Conservation (phyloP, 2,113 vertebrate species). For the Xiphophorus hellerii region DNA sequence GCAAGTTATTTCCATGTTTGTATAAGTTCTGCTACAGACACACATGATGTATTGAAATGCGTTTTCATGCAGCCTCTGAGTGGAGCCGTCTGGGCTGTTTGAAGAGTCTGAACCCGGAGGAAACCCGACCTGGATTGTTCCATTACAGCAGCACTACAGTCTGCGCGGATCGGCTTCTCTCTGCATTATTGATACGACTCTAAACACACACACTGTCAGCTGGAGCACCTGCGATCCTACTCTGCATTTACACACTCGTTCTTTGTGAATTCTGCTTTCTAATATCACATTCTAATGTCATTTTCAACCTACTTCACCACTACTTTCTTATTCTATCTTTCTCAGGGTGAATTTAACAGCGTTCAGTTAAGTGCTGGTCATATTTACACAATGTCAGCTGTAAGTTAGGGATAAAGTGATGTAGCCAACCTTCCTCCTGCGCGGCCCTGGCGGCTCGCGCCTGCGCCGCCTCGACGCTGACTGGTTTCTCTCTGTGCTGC, state of each 20-base stretch:
- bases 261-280: slow-evolving; percentile 5
- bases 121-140: slow-evolving; percentile 75
- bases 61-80: slow-evolving; percentile 21
- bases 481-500: slow-evolving; percentile 75
- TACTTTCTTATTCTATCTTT: neutral
- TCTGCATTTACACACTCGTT: slow-evolving; percentile 25
- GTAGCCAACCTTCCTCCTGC: slow-evolving; percentile 72
- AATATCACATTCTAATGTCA: neutral
- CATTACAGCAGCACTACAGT: slow-evolving; percentile 70
- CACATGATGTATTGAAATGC: slow-evolving; percentile 6
- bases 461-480: slow-evolving; percentile 68
- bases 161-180: slow-evolving; percentile 57
- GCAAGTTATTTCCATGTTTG: neutral
- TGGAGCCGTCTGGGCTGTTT: slow-evolving; percentile 28
- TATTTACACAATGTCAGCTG: neutral
- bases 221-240: slow-evolving; percentile 20
- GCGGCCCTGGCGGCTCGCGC: slow-evolving; percentile 69
- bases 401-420: neutral
- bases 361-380: neutral
- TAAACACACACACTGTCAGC: slow-evolving; percentile 27
- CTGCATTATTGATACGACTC: slow-evolving; percentile 71
- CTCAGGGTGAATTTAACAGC: neutral
- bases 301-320: neutral
- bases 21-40: neutral
- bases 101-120: slow-evolving; percentile 26